These are phyloP conservation scores for Melopsittacus undulatus DNA, from an alignment of 2,797 vertebrate genomes.

Conservation along the genomic window DNA sequence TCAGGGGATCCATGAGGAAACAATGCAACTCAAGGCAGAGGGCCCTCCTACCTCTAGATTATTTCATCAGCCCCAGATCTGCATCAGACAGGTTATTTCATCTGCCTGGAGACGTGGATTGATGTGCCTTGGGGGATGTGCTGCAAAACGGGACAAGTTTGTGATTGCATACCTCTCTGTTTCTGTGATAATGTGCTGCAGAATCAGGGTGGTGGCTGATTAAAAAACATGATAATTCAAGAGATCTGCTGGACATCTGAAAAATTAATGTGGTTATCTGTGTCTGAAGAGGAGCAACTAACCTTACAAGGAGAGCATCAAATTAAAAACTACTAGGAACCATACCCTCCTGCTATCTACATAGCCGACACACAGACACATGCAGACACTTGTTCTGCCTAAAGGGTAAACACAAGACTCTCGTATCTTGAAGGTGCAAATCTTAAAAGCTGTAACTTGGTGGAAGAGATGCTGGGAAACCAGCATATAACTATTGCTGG, in stretches of 20 bases:
- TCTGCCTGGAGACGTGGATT: background rate
- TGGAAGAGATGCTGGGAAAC: background rate
- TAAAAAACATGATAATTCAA: background rate
- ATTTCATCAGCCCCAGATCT: background rate
- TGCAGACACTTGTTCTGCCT: background rate
- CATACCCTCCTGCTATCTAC: background rate
- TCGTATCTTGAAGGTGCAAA: background rate
- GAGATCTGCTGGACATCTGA: background rate
- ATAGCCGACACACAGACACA: background rate
- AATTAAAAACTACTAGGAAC: conserved; percentile 10
- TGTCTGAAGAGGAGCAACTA: background rate
- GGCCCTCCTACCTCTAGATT: background rate
- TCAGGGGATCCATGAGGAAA: background rate
- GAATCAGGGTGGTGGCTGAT: background rate
- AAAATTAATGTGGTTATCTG: background rate
- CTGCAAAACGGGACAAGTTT: background rate
- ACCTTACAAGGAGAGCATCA: background rate
- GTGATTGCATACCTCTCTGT: background rate
- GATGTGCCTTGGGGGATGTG: background rate
- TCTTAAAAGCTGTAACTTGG: background rate
- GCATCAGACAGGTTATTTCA: background rate
- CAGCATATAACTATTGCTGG: background rate
- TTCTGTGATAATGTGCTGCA: background rate
- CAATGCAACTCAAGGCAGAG: background rate
- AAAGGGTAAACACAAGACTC: conserved; percentile 43